These are phyloP conservation scores for Pitta sordida DNA, from an alignment of 2,113 vertebrate species.

Conservation along the genomic window DNA sequence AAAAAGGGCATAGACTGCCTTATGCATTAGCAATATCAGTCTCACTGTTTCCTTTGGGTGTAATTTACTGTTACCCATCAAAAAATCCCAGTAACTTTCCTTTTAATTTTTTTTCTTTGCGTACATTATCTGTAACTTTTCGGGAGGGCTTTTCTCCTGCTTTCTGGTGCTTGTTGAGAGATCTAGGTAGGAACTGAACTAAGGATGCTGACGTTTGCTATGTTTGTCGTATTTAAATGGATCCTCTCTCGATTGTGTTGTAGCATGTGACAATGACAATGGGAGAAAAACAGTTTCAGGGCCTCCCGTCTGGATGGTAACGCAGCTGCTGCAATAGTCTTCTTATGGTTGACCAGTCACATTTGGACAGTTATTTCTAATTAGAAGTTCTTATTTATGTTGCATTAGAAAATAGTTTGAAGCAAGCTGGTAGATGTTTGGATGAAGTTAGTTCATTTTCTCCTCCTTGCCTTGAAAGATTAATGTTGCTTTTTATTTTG, in stretches of 20 bases:
- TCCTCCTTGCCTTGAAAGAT: not conserved
- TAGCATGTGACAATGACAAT: conserved; percentile 25
- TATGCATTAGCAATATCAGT: not conserved
- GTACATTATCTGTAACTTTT: not conserved
- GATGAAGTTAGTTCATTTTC: not conserved
- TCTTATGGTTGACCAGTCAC: not conserved
- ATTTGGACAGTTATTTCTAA: not conserved
- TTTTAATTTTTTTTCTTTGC: not conserved
- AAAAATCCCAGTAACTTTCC: not conserved
- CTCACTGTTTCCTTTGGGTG: not conserved
- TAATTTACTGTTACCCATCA: not conserved
- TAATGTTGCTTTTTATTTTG: not conserved
- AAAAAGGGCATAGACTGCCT: not conserved
- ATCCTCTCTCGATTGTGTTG: conserved; percentile 21
- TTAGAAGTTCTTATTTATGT: not conserved
- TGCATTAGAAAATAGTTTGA: not conserved
- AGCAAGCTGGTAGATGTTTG: not conserved
- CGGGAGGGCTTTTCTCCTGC: not conserved
- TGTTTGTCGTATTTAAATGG: conserved; percentile 25
- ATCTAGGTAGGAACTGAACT: not conserved
- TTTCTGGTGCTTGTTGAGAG: not conserved
- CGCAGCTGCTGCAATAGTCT: not conserved
- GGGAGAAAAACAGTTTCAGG: not conserved
- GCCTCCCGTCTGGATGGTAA: not conserved
- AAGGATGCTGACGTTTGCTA: not conserved